Base-by-base conservation (phyloP, 2,797 vertebrate genomes). In the Lacerta agilis region DNA sequence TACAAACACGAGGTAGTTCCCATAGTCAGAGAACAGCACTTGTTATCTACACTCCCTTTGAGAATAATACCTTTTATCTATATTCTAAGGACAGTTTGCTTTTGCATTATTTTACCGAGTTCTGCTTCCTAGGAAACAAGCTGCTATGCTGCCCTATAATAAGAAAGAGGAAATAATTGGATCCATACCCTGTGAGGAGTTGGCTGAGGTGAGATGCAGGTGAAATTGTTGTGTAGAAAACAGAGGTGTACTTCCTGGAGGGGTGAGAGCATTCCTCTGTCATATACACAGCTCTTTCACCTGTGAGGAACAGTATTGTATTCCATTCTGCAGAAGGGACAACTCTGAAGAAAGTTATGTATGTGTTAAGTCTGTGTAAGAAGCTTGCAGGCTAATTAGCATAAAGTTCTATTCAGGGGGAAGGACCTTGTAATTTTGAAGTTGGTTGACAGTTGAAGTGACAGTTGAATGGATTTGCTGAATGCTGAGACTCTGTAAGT, bases 51-150 rank as follows among this genome's bases (percentile, higher is more conserved):
- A 13, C 5, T 83, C 66, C 41, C 71, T 73, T 58, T n/a, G 18
- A 73, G 23, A 84, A 41, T 76, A 69, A 43, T 13, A 49, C 67
- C 67, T 83, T 9, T 55, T 75, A 75, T 75, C 71, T 61, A 64
- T 17, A 85, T 17, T 13, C 8, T 36, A 76, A 64, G 61, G 23
- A 58, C 36, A 82, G 6, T 45, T 33, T 33, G 38, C 15, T 18
- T n/a, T 85, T 64, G 36, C 58, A 49, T 86, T 25, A 86, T 78
- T 86, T 69, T 71, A 69, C 61, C 17, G 64, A 79, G 41, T 49
- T 79, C 20, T 27, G 29, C 43, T 67, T 77, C 72, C 43, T 86
- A 45, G 76, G 3, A 79, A 79, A 79, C 41, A 79, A 79, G 10
- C 64, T 55, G 76, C 41, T 69, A 45, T n/a, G 64, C 18, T 86